These are phyloP conservation scores for Drosophila pachea DNA, from an alignment of 1,140 invertebrate species.

Conservation along the genomic window DNA sequence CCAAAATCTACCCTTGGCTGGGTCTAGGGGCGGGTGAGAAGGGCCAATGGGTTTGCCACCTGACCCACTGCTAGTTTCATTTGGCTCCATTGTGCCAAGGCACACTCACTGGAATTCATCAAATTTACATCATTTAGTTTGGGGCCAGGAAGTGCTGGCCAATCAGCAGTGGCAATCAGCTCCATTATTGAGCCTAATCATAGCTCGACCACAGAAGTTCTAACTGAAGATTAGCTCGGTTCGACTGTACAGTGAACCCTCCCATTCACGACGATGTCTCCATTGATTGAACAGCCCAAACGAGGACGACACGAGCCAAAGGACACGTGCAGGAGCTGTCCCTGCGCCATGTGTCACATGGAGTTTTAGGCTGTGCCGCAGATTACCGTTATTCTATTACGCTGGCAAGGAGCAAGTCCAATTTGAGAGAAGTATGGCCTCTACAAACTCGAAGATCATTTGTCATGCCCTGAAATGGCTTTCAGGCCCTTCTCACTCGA, in stretches of 20 bases:
- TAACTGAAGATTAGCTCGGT: conserved; percentile 40
- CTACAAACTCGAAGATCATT: too few relatives aligned
- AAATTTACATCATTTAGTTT: conserved; percentile 69
- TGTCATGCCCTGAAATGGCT: too few relatives aligned
- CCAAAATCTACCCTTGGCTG: conserved; percentile 35
- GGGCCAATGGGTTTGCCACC: background rate
- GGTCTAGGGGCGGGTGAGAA: background rate
- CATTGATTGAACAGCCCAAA: background rate
- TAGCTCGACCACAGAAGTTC: conserved; percentile 60
- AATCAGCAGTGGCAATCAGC: conserved; percentile 67
- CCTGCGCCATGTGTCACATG: too few relatives aligned
- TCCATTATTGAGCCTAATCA: conserved; percentile 73
- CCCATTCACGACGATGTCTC: background rate
- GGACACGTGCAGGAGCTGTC: background rate
- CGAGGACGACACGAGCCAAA: background rate
- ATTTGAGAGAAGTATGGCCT: too few relatives aligned
- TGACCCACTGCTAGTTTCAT: conserved; percentile 38
- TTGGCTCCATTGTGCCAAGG: conserved; percentile 52
- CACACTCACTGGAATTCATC: conserved; percentile 52
- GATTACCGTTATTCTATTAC: too few relatives aligned
- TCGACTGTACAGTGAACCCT: conserved; percentile 6
- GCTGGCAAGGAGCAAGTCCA: too few relatives aligned
- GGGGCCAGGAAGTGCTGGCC: conserved; percentile 43
- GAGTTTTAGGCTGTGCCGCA: too few relatives aligned
- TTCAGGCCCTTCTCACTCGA: too few relatives aligned